Evolutionary conservation across 2,113 vertebrate species (phyloP).

Genomic region (Salvelinus alpinus): DNA sequence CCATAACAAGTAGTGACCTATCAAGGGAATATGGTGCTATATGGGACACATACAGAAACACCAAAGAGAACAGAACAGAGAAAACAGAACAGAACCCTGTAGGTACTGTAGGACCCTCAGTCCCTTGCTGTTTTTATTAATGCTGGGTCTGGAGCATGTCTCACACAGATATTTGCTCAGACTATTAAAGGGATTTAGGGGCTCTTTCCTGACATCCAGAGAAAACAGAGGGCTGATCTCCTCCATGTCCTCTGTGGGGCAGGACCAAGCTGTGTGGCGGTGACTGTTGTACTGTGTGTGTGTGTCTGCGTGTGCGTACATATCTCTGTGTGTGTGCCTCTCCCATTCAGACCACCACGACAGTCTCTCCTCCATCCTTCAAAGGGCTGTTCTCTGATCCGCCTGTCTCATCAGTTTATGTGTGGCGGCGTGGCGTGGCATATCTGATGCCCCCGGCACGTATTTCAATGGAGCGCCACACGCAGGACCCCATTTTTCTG

Average conservation of each 20-base stretch:
- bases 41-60: not conserved
- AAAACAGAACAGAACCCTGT: not conserved
- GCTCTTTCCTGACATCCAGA: conserved; percentile 57
- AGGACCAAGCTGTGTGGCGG: conserved; percentile 5
- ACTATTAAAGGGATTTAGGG: conserved; percentile 66
- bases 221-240: conserved; percentile 66
- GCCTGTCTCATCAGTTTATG: conserved; percentile 33
- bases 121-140: conserved; percentile 36
- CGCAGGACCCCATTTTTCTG: conserved; percentile 26
- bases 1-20: too few relatives aligned
- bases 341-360: not conserved
- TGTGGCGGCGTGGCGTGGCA: conserved; percentile 22
- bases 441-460: conserved; percentile 29
- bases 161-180: conserved; percentile 66
- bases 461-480: not conserved
- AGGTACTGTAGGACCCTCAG: not conserved
- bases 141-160: conserved; percentile 49
- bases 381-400: conserved; percentile 53
- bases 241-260: conserved; percentile 34
- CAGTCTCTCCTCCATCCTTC: conserved; percentile 36
- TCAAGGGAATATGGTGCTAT: too few relatives aligned
- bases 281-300: not conserved
- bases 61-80: not conserved
- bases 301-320: conserved; percentile 6
- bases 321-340: not conserved